Conservation (phyloP, 1,140 invertebrate genomes). For the Globodera ellingtonae region DNA sequence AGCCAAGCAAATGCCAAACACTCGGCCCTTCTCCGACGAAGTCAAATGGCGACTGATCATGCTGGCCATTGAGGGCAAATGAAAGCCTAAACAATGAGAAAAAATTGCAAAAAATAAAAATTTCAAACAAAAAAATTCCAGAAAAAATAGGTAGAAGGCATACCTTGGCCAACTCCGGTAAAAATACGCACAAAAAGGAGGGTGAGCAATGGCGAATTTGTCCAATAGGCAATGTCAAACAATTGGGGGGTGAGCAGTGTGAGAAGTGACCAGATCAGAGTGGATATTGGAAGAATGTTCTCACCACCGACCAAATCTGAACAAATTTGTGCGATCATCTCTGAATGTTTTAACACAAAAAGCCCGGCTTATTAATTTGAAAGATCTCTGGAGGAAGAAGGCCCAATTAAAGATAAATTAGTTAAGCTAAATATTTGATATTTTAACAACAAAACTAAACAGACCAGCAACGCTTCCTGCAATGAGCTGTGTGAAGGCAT, state of each 20-base stretch:
- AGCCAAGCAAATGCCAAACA: constrained; percentile 75
- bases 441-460: not conserved
- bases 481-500: constrained; percentile 75
- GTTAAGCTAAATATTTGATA: constrained; percentile 70
- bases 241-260: constrained; percentile 75
- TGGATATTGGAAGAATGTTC: constrained; percentile 72
- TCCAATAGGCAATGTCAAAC: constrained; percentile 71
- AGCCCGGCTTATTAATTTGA: too few relatives aligned
- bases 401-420: too few relatives aligned
- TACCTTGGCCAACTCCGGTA: constrained; percentile 75
- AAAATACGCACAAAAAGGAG: constrained; percentile 72
- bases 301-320: constrained; percentile 75
- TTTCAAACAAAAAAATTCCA: too few relatives aligned
- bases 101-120: constrained; percentile 23
- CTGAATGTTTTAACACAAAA: too few relatives aligned
- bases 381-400: too few relatives aligned
- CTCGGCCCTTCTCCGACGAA: constrained; percentile 74
- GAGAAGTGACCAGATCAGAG: constrained; percentile 73
- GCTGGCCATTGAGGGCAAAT: constrained; percentile 77
- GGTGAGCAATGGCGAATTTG: constrained; percentile 70
- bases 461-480: constrained; percentile 63
- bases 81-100: constrained; percentile 68
- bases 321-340: constrained; percentile 45
- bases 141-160: not conserved
- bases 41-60: constrained; percentile 74